Conservation (phyloP, 2,113 vertebrate species). For the Plecturocebus donacophilus region DNA sequence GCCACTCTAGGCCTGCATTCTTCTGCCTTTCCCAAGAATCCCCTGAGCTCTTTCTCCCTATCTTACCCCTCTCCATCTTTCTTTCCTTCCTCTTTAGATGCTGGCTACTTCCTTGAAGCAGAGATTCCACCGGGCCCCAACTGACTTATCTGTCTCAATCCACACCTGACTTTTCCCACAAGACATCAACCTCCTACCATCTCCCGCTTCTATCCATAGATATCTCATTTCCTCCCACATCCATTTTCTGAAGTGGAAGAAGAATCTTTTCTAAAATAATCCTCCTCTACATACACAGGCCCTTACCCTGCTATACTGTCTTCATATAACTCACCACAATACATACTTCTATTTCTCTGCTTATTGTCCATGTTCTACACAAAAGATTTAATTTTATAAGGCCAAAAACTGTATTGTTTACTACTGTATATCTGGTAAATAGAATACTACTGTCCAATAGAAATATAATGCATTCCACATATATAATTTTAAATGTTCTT, state of each 20-base stretch:
- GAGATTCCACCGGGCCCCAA: background rate
- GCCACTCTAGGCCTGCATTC: background rate
- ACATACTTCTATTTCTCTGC: background rate
- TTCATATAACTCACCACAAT: background rate
- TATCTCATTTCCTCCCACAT: background rate
- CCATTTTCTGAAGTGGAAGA: background rate
- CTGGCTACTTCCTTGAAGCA: background rate
- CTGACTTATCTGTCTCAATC: background rate
- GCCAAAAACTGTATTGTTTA: background rate
- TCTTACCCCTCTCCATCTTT: background rate
- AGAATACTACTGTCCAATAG: background rate
- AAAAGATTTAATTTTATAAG: background rate
- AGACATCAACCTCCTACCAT: background rate
- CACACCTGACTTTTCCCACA: background rate
- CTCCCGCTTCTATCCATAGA: background rate
- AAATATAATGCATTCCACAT: background rate
- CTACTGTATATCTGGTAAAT: background rate
- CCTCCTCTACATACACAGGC: background rate
- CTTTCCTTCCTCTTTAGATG: background rate
- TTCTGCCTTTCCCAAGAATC: background rate
- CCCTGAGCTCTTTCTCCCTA: background rate
- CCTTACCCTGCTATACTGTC: background rate
- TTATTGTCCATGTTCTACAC: background rate
- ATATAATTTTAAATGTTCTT: background rate
- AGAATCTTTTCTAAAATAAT: conserved; percentile 1